These are phyloP conservation scores for Styela plicata DNA, from an alignment of 23 tunicate genomes.

Conservation along the genomic window DNA sequence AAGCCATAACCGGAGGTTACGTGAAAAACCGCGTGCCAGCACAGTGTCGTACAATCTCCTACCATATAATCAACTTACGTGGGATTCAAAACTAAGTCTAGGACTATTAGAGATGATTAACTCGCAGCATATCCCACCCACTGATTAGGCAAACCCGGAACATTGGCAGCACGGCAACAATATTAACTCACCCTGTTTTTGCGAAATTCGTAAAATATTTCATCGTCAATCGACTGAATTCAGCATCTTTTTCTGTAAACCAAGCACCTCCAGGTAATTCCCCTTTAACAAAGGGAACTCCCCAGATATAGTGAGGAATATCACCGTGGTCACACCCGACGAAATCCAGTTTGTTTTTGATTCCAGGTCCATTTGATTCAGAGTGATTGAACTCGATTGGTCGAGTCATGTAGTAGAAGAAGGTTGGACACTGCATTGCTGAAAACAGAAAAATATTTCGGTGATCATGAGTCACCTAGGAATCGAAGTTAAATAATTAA, in stretches of 20 bases:
- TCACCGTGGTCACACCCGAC: slow-evolving; percentile 85
- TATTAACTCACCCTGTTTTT: slow-evolving; percentile 51
- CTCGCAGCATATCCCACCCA: too few relatives aligned
- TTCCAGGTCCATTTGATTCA: slow-evolving; percentile 58
- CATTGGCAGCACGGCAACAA: background rate
- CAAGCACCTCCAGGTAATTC: slow-evolving; percentile 60
- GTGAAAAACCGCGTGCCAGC: too few relatives aligned
- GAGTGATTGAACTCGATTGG: slow-evolving; percentile 64
- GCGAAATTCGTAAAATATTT: slow-evolving; percentile 79
- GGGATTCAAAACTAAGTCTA: too few relatives aligned
- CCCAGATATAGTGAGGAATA: slow-evolving; percentile 63
- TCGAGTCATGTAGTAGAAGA: slow-evolving; percentile 61
- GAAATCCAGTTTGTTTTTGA: slow-evolving; percentile 67
- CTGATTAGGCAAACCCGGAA: too few relatives aligned
- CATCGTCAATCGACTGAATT: slow-evolving; percentile 68
- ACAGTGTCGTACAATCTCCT: too few relatives aligned
- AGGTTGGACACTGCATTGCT: slow-evolving; percentile 60
- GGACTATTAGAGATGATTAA: too few relatives aligned
- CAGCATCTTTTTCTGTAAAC: slow-evolving; percentile 74
- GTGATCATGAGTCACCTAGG: too few relatives aligned
- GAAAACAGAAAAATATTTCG: too few relatives aligned
- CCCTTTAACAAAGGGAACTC: slow-evolving; percentile 70
- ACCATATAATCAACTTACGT: too few relatives aligned
- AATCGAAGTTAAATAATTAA: too few relatives aligned
- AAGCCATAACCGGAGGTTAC: too few relatives aligned